Base-by-base conservation (phyloP, 2,888 invertebrate genomes). In the Archips crataeganus region DNA sequence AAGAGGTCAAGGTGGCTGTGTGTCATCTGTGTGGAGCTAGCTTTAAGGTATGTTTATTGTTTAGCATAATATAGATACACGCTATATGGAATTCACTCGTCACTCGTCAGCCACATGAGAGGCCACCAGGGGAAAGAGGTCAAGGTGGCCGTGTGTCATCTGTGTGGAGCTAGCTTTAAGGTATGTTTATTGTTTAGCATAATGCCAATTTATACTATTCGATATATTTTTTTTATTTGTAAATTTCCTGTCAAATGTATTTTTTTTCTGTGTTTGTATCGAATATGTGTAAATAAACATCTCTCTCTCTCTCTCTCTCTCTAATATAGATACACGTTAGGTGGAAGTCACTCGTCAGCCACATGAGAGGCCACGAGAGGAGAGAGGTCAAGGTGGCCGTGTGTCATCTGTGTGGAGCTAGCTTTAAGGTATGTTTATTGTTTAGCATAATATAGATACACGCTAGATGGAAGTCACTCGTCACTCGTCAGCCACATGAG, bases 1-100 rank as follows among this genome's bases (percentile, higher is more conserved):
- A 45, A 11, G 32, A 23, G n/a, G 61, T 42, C 0, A 34, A 42
- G 45, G 5, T 1, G 6, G 87, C 86, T 0, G 80, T 92, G 0
- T 93, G 93, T 36, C 90, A 92, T 54, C 70, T 88, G 0, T 94
- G 93, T 34, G 93, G 93, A 0, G 85, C 79, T 2, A 82, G 78
- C 34, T 93, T 91, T 75, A 91, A 91, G 89, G 93, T 92, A 4
- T 2, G 36, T 36, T 3, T 4, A 3, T 36, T 36, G 36, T 36
- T 3, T 4, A 36, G 36, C 36, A 36, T 36, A 4, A 36, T 36
- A 36, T 36, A 36, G 36, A 3, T 4, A 4, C 36, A 36, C 36
- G 42, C 42, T 8, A 42, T 3, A 3, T 8, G 6, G 42, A 9
- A 42, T 70, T 83, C 86, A 0, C 73, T 90, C 0, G 75, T 82